Base-by-base conservation (phyloP, 2,888 invertebrate genomes). In the Dugesia japonica region DNA sequence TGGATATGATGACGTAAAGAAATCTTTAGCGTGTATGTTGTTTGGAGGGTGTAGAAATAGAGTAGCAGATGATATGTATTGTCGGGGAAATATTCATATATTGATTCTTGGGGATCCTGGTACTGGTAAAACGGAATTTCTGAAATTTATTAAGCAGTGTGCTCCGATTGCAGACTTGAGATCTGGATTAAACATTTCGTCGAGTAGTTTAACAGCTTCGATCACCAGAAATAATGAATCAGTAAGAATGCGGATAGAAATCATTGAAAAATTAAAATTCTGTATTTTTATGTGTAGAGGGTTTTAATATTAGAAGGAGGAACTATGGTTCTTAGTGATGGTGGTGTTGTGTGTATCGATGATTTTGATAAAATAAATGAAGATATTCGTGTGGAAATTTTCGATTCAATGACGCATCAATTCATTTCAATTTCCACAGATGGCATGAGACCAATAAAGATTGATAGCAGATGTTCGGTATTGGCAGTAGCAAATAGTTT, bases 1-100 rank as follows among this genome's bases (percentile, higher is more conserved):
- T 83, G 98, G 98, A 0, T 90, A 90, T 26, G 84, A 87, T 0
- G 97, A 99, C 83, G 94, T 98, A 80, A 98, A 98, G 85, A 97
- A 93, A 85, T 92, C 97, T 0, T 92, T 98, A 77, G 91, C 94
- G 15, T 92, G 93, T 81, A 87, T 98, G 79, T 86, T 98, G 42
- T 95, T 98, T 86, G 95, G 95, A 80, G 98, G 92, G 87, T 86
- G 87, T 0, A 82, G 87, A 42, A 88, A 87, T 81, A 33, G 42
- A 28, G 20, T 28, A 20, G 7, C 74, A 20, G 74, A 28, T 7
- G 42, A n/a, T 13, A 7, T 56, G 4, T 56, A 4, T 56, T 23
- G 4, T 4, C 38, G 38, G 9, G 38, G 38, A 38, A 17, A 38
- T 17, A 38, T 38, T 17, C 9, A 38, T 38, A 38, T 38, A 17